Evolutionary conservation across 2,113 vertebrate genomes (phyloP), one percentile per base, ranked within the genome.

Genomic region (Phylloscopus whistleri): DNA sequence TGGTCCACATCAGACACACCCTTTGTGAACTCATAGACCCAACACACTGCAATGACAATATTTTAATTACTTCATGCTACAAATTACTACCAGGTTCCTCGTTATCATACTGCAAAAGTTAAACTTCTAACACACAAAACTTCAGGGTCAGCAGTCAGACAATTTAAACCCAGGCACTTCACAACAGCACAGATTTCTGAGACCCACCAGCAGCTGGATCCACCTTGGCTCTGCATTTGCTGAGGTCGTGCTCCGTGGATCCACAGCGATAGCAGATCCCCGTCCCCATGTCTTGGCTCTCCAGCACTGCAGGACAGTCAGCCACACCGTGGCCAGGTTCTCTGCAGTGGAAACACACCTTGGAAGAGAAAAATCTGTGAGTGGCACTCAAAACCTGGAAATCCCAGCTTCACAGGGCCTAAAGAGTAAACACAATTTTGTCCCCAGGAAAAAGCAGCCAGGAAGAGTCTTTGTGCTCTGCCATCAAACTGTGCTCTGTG

Each of bases 331-430:
- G 99, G 37, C 99, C 99, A 6, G 99, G 98, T 19, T 99, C 98
- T 93, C 99, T 98, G 93, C 99, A 99, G 96, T 99, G 98, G 94
- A 99, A 99, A 95, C 99, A 99, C 7, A 99, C 96, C 99, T 99
- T 92, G 13, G 16, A 84, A 91, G 86, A 95, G 28, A 90, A 59
- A 91, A 97, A 74, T 16, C 31, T 12, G 22, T 51, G 11, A 87
- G 35, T 2, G 9, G 44, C 22, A 56, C 51, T 23, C 46, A 17
- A 51, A 52, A 67, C 6, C 10, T 55, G 31, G 39, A 79, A 68
- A 86, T 30, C 24, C 14, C 53, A 49, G 43, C 13, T 26, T 55
- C n/a, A 23, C 8, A 16, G 16, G 6, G 30, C 8, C 1, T 10
- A 23, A 14, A 23, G 44, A 26, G n/a, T 14, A 26, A 73, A 55